These are phyloP conservation scores for Incurvaria masculella DNA, from an alignment of 2,888 invertebrate species.

Conservation along the genomic window DNA sequence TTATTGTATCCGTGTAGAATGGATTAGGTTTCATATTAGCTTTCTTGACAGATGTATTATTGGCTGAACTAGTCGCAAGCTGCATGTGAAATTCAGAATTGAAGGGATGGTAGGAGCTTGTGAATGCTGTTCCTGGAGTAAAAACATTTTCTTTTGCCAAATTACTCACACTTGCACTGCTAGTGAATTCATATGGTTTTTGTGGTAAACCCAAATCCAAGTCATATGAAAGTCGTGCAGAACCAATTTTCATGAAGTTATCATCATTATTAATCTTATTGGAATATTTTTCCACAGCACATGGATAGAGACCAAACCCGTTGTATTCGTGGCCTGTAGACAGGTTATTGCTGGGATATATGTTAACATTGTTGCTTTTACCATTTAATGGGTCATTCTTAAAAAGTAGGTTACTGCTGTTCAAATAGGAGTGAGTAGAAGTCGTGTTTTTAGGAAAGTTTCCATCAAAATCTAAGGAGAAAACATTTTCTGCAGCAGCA, in stretches of 20 bases:
- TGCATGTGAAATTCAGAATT: constrained; percentile 49
- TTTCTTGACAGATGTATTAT: constrained; percentile 26
- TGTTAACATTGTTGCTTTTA: constrained; percentile 35
- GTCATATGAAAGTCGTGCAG: constrained; percentile 46
- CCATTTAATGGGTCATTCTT: constrained; percentile 43
- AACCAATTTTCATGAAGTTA: constrained; percentile 46
- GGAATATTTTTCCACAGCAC: constrained; percentile 47
- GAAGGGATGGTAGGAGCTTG: constrained; percentile 44
- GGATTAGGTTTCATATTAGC: constrained; percentile 29
- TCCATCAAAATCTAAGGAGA: constrained; percentile 43
- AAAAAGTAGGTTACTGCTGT: constrained; percentile 39
- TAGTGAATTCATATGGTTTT: constrained; percentile 47
- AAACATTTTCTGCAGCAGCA: constrained; percentile 11
- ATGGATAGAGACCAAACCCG: constrained; percentile 43
- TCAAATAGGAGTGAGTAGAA: constrained; percentile 30
- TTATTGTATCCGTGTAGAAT: constrained; percentile 40
- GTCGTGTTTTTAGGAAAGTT: constrained; percentile 31
- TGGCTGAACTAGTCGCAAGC: constrained; percentile 33
- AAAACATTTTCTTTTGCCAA: constrained; percentile 42
- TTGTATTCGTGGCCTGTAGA: constrained; percentile 46
- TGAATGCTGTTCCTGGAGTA: constrained; percentile 32
- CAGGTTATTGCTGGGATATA: constrained; percentile 44
- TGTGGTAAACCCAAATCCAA: constrained; percentile 52
- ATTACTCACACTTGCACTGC: constrained; percentile 35
- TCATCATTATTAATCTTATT: constrained; percentile 43